Conservation (phyloP, 2,888 invertebrate genomes). For the Noctua fimbriata region DNA sequence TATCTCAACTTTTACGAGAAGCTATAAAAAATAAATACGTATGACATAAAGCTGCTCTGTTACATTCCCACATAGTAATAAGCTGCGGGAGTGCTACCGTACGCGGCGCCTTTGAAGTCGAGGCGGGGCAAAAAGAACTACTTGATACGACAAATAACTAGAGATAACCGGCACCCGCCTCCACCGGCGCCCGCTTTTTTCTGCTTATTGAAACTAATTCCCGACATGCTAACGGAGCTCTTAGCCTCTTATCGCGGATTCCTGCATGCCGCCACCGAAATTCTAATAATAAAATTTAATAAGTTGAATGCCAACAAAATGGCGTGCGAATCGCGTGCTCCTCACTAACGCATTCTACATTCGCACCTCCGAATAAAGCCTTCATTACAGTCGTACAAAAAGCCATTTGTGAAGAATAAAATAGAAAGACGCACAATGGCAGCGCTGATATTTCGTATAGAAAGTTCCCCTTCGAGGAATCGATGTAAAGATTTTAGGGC, state of each 20-base stretch:
- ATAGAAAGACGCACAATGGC: constrained; percentile 85
- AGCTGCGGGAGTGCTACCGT: constrained; percentile 83
- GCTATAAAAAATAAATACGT: constrained; percentile 80
- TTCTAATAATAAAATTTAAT: constrained; percentile 66
- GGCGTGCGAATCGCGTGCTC: constrained; percentile 68
- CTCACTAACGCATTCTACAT: constrained; percentile 78
- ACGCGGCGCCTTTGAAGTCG: constrained; percentile 84
- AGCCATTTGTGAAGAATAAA: constrained; percentile 86
- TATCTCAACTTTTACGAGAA: constrained; percentile 76
- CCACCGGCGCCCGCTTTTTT: constrained; percentile 84
- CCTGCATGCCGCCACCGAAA: constrained; percentile 47
- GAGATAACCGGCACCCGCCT: constrained; percentile 83
- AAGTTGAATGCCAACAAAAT: constrained; percentile 63
- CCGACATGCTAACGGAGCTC: constrained; percentile 74
- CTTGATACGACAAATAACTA: constrained; percentile 89
- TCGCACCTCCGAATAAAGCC: constrained; percentile 88
- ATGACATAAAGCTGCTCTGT: constrained; percentile 73
- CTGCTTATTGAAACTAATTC: constrained; percentile 81
- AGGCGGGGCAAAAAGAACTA: constrained; percentile 81
- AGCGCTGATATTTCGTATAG: constrained; percentile 86
- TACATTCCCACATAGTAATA: constrained; percentile 80
- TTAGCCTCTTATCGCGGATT: constrained; percentile 75
- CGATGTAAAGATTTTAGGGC: constrained; percentile 82
- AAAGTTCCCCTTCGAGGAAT: constrained; percentile 83
- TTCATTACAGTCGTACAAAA: constrained; percentile 88